Base-by-base conservation (phyloP, 2,797 vertebrate species). In the Lacerta agilis region DNA sequence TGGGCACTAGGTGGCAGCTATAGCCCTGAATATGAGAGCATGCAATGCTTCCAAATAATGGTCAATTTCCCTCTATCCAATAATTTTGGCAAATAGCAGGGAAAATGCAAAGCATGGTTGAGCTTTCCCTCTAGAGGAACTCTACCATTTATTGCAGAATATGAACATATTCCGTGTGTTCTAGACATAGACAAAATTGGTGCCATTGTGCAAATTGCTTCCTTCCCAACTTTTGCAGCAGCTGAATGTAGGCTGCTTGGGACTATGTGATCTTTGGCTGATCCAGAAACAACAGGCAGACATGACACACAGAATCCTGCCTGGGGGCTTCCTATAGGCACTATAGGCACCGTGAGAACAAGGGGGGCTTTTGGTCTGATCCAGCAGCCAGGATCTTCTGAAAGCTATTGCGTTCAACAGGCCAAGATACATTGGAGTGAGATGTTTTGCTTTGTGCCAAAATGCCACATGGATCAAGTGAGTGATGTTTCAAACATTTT, bases 1-100 rank as follows among this genome's bases (percentile, higher is more conserved):
- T 81, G 41, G 27, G 3, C 88, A 67, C 58, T 76, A 89, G 88
- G 17, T 86, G 88, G 88, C 83, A 82, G 79, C 33, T 36, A 49
- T 20, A 25, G 69, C 49, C 43, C 61, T 41, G 82, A 81, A 76
- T 58, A 82, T 55, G 49, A 49, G 41, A 4, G 41, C 64, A 25
- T 10, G 36, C n/a, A n/a, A 58, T 29, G 8, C 41, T 75, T 55
- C 58, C 43, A 67, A 25, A 82, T 43, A 41, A 55, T 49, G 55
- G 29, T 45, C 45, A 49, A 55, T 80, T 66, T 49, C 27, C 45
- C 13, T 43, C 78, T 66, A 27, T 76, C 9, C 27, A 73, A 85
- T 9, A 25, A 58, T 66, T 67, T 73, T 75, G 78, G 38, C 5
- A 82, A 85, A 72, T 55, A 73, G 67, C 64, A 23, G 23, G 10